Evolutionary conservation across 2,113 vertebrate genomes (phyloP), one percentile per base, ranked within the genome.

Genomic region (Podilymbus podiceps): DNA sequence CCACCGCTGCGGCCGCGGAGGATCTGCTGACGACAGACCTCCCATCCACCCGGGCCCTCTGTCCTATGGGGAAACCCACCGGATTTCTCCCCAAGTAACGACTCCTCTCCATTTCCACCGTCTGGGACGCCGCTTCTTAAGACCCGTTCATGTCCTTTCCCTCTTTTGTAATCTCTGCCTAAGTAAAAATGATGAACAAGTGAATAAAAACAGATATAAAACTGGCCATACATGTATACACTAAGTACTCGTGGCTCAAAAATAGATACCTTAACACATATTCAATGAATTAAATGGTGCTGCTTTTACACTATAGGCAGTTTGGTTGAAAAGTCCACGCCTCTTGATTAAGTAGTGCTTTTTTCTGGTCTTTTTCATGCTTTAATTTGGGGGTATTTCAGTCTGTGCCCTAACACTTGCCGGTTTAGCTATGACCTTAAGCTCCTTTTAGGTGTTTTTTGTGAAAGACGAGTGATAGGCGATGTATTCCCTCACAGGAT

Each of bases 101-200:
- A 25, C 23, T 50, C 50, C 16, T 3, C 19, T 78, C 50, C 16
- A 3, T 16, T 78, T 81, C 35, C 13, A 38, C 0, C 0, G 10
- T 22, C 67, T 80, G 62, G 71, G 71, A 25, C 0, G 1, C 27
- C 0, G 4, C 60, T 82, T 71, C 35, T 46, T 42, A 60, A n/a
- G n/a, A n/a, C 10, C 23, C 49, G 35, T 49, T 55, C 47, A 4
- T 1, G 1, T n/a, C 47, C 56, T 81, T 42, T 62, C 31, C 38
- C 20, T 44, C 14, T 12, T 52, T n/a, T 40, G 31, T 55, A 33
- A 81, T 72, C 55, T 75, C 42, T 91, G 47, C 9, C 66, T 22
- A 30, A 44, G 38, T 18, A 6, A 23, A 62, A 49, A 33, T 58
- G 44, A 71, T 46, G 21, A 82, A 46, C 4, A 14, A 60, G 15